Conservation (phyloP, 2,797 vertebrate species). For the Peromyscus nudipes region DNA sequence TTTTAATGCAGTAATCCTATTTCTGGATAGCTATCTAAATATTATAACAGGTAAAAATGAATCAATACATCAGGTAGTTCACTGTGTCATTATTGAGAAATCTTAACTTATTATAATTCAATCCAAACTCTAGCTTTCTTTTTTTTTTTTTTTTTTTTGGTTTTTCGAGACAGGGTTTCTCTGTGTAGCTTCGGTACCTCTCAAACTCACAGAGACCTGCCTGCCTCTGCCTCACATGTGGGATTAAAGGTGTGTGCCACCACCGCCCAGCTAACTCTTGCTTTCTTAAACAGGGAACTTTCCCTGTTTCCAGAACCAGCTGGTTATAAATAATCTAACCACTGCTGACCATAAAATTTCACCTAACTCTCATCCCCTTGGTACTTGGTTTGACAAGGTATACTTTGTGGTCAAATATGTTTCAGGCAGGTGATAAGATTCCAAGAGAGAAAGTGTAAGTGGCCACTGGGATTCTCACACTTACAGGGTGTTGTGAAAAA, state of each 20-base stretch:
- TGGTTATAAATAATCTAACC: neutral
- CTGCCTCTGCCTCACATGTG: too few relatives aligned
- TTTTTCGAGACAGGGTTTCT: too few relatives aligned
- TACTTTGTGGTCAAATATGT: neutral
- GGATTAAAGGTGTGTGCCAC: too few relatives aligned
- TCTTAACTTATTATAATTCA: neutral
- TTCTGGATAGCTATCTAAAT: neutral
- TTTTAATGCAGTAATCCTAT: neutral
- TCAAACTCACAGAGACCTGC: too few relatives aligned
- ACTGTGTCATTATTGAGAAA: neutral
- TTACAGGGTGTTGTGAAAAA: neutral
- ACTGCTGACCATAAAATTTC: neutral
- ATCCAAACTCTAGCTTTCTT: neutral
- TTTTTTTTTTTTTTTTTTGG: too few relatives aligned
- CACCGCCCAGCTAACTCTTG: too few relatives aligned
- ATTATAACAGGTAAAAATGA: neutral
- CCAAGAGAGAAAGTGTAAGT: neutral
- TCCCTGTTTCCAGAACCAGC: neutral
- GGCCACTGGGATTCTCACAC: neutral
- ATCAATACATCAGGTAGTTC: neutral
- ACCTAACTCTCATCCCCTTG: neutral
- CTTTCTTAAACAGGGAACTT: neutral
- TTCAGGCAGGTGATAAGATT: neutral
- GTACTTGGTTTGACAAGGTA: neutral
- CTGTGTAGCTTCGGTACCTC: too few relatives aligned